Base-by-base conservation (phyloP, 2,113 vertebrate species). In the Alces alces region DNA sequence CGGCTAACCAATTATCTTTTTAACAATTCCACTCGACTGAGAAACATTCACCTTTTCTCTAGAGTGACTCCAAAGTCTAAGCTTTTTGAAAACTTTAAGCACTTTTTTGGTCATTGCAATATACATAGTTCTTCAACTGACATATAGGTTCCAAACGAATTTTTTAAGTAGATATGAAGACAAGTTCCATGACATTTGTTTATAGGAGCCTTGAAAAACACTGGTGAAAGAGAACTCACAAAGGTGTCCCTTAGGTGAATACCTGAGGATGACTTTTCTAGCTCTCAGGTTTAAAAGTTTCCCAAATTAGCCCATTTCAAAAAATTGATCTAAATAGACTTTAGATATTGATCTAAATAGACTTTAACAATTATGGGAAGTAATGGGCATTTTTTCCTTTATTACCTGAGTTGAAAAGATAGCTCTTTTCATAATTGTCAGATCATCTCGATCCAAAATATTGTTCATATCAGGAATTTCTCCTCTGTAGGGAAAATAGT, bases 351-450 rank as follows among this genome's bases (percentile, higher is more conserved):
- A 33, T 15, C 39, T 93, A 95, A 47, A 47, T 33, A 21, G 47
- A 80, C 78, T 89, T 96, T 66, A 90, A n/a, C 47, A 91, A 30
- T 45, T 45, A 57, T 7, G 21, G 33, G 47, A 86, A 76, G 39
- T 61, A 12, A 4, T 47, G 55, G 9, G 25, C 13, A 60, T 12
- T 64, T 94, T 86, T 36, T 0, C 21, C 66, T 95, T 94, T 92
- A 97, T 95, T 98, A 99, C 99, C 99, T 99, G 99, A 70, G 99
- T 99, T 90, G 99, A 99, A 92, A 99, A 99, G 97, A 99, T 99
- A 97, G 99, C 99, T 98, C 99, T 99, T 98, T 99, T 99, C 99
- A 99, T 99, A 76, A 99, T 99, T 54, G 99, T 99, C 98, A 99
- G 97, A 98, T 99, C 99, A 96, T 99, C 99, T 88, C 99, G 98